These are phyloP conservation scores for Apamea sordens DNA, from an alignment of 2,888 invertebrate species.

Conservation along the genomic window DNA sequence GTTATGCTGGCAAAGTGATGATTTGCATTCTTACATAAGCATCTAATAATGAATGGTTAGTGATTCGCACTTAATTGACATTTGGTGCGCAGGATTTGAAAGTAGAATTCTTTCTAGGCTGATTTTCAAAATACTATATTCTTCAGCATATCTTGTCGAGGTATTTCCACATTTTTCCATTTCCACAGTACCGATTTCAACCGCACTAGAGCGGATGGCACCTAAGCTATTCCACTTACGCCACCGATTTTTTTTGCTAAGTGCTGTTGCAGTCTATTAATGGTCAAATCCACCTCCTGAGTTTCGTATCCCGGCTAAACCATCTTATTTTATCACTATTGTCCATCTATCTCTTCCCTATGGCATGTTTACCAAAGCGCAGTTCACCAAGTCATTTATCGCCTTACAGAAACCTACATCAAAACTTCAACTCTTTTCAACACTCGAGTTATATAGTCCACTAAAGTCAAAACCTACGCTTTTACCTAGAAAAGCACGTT, in stretches of 20 bases:
- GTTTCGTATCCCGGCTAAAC: neutral
- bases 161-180: too few species aligned
- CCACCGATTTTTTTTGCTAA: neutral
- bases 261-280: neutral
- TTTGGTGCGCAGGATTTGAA: slow-evolving; percentile 22
- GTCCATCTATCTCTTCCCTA: neutral
- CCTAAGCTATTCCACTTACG: neutral
- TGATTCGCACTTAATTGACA: slow-evolving; percentile 43
- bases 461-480: too few species aligned
- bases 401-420: too few species aligned
- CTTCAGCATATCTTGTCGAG: neutral
- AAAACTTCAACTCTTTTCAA: neutral
- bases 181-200: neutral
- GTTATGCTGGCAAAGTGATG: slow-evolving; percentile 55
- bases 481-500: neutral
- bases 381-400: neutral
- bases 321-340: neutral
- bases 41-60: slow-evolving; percentile 40
- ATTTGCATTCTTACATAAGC: slow-evolving; percentile 60
- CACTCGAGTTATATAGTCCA: neutral
- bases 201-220: neutral
- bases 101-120: neutral
- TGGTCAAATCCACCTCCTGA: neutral
- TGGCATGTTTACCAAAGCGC: neutral
- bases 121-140: neutral